phyloP scores from a whole-genome alignment of 2,888 invertebrate genomes.

The Onchidella celtica region DNA sequence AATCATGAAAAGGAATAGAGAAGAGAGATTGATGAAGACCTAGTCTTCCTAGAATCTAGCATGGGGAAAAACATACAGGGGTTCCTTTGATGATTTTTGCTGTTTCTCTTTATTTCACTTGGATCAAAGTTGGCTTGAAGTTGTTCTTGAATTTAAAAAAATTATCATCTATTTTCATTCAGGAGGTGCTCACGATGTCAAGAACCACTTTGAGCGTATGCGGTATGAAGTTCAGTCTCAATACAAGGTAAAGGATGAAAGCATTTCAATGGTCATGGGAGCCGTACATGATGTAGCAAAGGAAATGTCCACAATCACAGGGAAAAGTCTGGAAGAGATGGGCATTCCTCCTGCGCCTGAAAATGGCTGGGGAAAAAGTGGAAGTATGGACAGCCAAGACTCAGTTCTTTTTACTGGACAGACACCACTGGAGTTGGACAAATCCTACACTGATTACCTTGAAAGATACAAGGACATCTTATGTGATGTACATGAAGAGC shows the following conservation, averaged over 20 bases:
- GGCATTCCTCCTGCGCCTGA: too few species aligned
- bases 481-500: conserved; percentile 37
- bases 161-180: too few species aligned
- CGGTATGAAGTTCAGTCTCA: conserved; percentile 33
- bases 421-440: not conserved
- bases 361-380: not conserved
- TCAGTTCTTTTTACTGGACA: not conserved
- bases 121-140: too few species aligned
- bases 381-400: not conserved
- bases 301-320: not conserved
- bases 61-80: too few species aligned
- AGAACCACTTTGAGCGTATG: conserved; percentile 34
- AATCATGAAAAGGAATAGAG: too few species aligned
- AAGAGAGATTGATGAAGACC: too few species aligned
- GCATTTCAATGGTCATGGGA: conserved; percentile 21
- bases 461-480: not conserved
- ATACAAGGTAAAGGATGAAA: conserved; percentile 42
- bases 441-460: not conserved
- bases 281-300: conserved; percentile 12
- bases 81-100: too few species aligned
- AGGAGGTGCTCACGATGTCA: conserved; percentile 33
- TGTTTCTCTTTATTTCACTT: too few species aligned
- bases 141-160: too few species aligned
- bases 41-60: too few species aligned
- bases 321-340: not conserved